Conservation (phyloP, 1,140 invertebrate species). For the Akabosia matsudoensis region DNA sequence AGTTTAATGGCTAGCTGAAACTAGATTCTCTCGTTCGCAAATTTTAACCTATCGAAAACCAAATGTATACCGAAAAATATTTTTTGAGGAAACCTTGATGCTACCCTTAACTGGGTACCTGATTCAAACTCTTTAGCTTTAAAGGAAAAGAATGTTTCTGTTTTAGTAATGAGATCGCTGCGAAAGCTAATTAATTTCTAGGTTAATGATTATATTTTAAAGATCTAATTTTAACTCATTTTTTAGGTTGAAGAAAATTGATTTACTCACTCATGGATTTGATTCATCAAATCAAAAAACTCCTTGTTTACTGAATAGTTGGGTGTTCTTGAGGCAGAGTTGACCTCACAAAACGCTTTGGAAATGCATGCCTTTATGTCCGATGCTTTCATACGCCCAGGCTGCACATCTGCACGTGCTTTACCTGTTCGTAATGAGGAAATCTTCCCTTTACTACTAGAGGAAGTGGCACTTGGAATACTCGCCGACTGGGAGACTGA, state of each 20-base stretch:
- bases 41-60: no score
- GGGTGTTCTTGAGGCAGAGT: conserved; percentile 20
- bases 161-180: no score
- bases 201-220: no score
- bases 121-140: no score
- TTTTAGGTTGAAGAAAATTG: not conserved
- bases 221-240: not conserved
- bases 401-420: not conserved
- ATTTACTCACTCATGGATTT: conserved; percentile 25
- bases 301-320: conserved; percentile 28
- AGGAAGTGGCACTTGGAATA: not conserved
- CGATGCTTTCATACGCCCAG: conserved; percentile 5
- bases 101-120: no score
- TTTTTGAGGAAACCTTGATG: no score
- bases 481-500: not conserved
- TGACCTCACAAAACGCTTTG: conserved; percentile 37
- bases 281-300: conserved; percentile 25
- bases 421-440: not conserved
- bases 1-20: no score
- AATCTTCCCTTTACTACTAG: not conserved
- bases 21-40: no score
- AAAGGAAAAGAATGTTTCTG: no score
- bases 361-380: conserved; percentile 32
- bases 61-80: no score
- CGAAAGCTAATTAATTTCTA: no score